phyloP scores from a whole-genome alignment of 2,113 vertebrate species.

The Vicugna pacos region DNA sequence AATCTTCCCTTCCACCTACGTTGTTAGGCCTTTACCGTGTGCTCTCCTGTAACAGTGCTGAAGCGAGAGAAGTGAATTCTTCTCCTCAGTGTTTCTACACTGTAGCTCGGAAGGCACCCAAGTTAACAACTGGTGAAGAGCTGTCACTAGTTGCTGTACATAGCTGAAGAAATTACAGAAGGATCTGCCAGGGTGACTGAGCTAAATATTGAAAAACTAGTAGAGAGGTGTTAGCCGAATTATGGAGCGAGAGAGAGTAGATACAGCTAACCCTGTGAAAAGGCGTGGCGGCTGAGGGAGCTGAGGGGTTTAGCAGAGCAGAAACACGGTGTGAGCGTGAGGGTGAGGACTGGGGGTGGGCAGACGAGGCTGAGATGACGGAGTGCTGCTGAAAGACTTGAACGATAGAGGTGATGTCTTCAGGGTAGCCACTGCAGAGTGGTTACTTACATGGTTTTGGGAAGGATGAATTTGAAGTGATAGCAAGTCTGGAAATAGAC shows the following conservation, averaged over 20 bases:
- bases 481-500: not conserved
- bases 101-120: constrained; percentile 18
- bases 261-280: not conserved
- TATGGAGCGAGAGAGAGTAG: not conserved
- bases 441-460: not conserved
- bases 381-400: not conserved
- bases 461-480: constrained; percentile 2
- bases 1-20: not conserved
- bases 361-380: not conserved
- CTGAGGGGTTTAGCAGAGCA: not conserved
- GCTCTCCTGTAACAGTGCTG: not conserved
- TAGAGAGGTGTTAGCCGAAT: not conserved
- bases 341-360: not conserved
- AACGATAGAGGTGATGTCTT: not conserved
- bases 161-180: not conserved
- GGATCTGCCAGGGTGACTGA: not conserved
- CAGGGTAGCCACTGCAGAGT: not conserved
- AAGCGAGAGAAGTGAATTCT: constrained; percentile 49
- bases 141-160: not conserved
- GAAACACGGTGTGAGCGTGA: not conserved
- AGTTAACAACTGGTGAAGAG: not conserved
- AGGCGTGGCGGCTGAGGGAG: not conserved
- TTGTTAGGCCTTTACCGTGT: constrained; percentile 5
- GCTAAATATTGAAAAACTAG: not conserved
- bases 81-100: not conserved